Conservation (phyloP, 2,888 invertebrate genomes). For the Chelonus formosanus region DNA sequence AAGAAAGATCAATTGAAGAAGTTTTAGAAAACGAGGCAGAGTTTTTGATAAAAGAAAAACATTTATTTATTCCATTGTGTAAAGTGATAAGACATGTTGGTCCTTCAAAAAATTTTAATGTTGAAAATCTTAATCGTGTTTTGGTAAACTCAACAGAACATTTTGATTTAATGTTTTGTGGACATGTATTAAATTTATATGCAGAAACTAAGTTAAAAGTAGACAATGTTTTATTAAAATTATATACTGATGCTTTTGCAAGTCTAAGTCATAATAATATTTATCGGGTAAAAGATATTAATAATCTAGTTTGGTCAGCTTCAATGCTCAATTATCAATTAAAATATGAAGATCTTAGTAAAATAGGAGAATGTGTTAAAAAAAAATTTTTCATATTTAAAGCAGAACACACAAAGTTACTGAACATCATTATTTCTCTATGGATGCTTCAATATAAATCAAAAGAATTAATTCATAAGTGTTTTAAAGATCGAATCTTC, state of each 20-base stretch:
- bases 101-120: conserved; percentile 58
- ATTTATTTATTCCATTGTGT: conserved; percentile 61
- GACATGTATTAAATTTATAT: conserved; percentile 64
- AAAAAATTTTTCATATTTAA: conserved; percentile 25
- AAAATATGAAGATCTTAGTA: conserved; percentile 42
- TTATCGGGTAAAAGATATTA: conserved; percentile 64
- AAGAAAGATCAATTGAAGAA: conserved; percentile 37
- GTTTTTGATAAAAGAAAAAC: conserved; percentile 58
- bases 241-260: conserved; percentile 49
- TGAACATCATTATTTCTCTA: too few relatives aligned
- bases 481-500: too few relatives aligned
- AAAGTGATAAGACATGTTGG: conserved; percentile 63
- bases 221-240: conserved; percentile 50
- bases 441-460: too few relatives aligned
- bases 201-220: conserved; percentile 62
- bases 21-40: conserved; percentile 58
- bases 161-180: conserved; percentile 59
- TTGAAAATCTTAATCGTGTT: conserved; percentile 58
- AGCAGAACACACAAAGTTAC: not conserved
- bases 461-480: too few relatives aligned
- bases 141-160: conserved; percentile 58
- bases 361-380: conserved; percentile 35
- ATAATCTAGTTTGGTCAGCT: conserved; percentile 61
- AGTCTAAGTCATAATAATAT: conserved; percentile 28
- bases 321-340: conserved; percentile 57